Base-by-base conservation (phyloP, 2,797 vertebrate genomes). In the Acanthurus tractus region DNA sequence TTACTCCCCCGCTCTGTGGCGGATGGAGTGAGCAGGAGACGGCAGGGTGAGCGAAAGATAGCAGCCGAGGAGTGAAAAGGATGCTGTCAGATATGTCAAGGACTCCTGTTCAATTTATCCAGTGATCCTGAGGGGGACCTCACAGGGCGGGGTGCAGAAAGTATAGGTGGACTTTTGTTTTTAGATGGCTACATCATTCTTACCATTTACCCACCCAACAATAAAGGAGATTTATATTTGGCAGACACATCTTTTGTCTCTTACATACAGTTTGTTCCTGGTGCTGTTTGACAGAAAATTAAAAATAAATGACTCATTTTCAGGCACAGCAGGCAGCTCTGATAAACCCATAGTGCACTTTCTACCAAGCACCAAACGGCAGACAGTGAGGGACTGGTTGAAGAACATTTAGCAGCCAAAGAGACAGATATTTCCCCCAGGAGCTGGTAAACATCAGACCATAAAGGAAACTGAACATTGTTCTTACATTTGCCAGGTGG, bases 21-120 rank as follows among this genome's bases (percentile, higher is more conserved):
- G 80, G 79, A 69, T 4, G 15, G 74, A 55, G 49, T 6, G 15
- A 71, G 68, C 29, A 22, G 67, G 61, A 50, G 67, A 62, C 2
- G 23, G 77, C 6, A 4, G 44, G 62, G 50, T 61, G 77, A 66
- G 65, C 3, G 17, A 74, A 34, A 77, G 36, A 75, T 64, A 75
- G 18, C 59, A 55, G 63, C 38, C 54, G 14, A 76, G 76, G 67
- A 90, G 69, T 70, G 74, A 82, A 79, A 82, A 68, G 84, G 59
- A 83, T 67, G 76, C 85, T 87, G 88, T 88, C 90, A 89, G 81
- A 91, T 82, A 73, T 88, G 85, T 92, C 86, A 89, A 87, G 76
- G 83, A 86, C 81, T 83, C 65, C 74, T 82, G 78, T 89, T 91
- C 80, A 90, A 89, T 92, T 83, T 86, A 85, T 86, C 61, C 67